Evolutionary conservation across 2,113 vertebrate genomes (phyloP), one percentile per base, ranked within the genome.

Genomic region (Crotalus viridis): DNA sequence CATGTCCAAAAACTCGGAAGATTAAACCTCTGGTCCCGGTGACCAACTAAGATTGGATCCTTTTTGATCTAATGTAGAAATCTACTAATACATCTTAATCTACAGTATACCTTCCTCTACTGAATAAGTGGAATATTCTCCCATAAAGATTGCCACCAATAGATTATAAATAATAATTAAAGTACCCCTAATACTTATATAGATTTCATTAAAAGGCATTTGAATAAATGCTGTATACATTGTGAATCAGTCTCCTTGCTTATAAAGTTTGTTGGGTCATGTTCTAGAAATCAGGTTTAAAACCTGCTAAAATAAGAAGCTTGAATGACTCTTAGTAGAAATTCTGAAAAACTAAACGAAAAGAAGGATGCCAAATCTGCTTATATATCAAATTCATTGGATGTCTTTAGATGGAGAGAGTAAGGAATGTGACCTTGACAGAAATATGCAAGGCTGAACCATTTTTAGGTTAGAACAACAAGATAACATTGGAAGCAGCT

Each of bases 1-100:
- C 0, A 0, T 15, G 28, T 69, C 64, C 1, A 0, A 69, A 69
- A n/a, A 0, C 4, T 69, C 2, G 4, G 28, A 69, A 69, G 12
- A n/a, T 4, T n/a, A 69, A n/a, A n/a, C 28, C 28, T 61, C 24
- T 15, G 64, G 4, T 26, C 59, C 22, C 0, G 5, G 10, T 13
- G 26, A 64, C 26, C 61, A 28, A n/a, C 10, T 28, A 26, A 69
- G 12, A n/a, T 15, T 69, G 64, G 64, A 15, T 69, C 85, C 85
- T 87, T 28, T 26, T 28, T 33, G n/a, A 17, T 87, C 86, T 54
- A 17, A 28, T 15, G 24, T n/a, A 52, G 12, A n/a, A 48, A 87
- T 54, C 46, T n/a, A 52, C 48, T 7, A 87, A 51, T 52, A 87
- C 12, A 87, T 87, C 26, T 4, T 28, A 51, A 87, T 52, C 26